Base-by-base conservation (phyloP, 2,113 vertebrate species). In the Xenopus laevis region DNA sequence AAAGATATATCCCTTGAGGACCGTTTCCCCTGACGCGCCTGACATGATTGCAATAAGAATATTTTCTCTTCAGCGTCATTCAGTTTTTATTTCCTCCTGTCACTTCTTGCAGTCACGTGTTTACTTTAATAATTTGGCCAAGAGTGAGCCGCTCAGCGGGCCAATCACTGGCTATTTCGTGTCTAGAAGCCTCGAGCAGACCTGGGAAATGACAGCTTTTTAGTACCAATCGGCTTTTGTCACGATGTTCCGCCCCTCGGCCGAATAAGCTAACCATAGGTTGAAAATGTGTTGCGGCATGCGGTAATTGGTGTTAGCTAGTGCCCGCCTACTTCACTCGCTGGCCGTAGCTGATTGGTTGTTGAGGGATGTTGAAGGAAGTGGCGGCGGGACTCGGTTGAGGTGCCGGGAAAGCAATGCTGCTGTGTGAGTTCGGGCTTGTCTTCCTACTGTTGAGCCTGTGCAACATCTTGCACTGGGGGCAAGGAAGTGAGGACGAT, bases 401-500 rank as follows among this genome's bases (percentile, higher is more conserved):
- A 80, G 79, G 74, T 71, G 72, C 61, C 0, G 59, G 58, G 63
- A 47, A n/a, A 68, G 72, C 30, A 1, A 85, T 85, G 86, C 6
- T 45, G 60, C 67, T 59, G 73, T 78, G 7, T 70, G 20, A 67
- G n/a, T 57, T 62, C 55, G 16, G 74, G 66, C 60, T 67, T 57
- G 52, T 85, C 1, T 69, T 87, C 44, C 77, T 83, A 2, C 13
- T 85, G 50, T 63, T 83, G 15, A 33, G 20, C 4, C n/a, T 75
- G 9, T 77, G 50, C 61, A 88, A 72, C 79, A 71, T 16, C 64
- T 83, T 1, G 79, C 46, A 13, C 47, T 73, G 65, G 79, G 79
- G 0, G 55, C 12, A 78, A 33, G 77, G 84, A 0, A 82, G 74
- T 0, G 77, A 74, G 20, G 90, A 90, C 10, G 91, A 90, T 10